phyloP scores from a whole-genome alignment of 2,888 invertebrate genomes.

The Hipparchia sbordonii region DNA sequence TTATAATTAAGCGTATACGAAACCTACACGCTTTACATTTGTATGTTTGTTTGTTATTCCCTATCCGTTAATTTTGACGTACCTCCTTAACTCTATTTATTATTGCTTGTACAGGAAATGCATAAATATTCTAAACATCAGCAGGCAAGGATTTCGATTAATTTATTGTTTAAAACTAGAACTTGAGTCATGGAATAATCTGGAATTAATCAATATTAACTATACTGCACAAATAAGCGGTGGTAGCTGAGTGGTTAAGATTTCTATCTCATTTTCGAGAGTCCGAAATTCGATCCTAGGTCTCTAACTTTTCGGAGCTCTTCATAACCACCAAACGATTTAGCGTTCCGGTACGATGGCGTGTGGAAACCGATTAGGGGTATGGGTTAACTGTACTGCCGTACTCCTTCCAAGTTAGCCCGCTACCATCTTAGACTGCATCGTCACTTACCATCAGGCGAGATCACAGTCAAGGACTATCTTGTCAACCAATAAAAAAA shows the following conservation, averaged over 20 bases:
- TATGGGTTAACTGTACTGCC: too few species aligned
- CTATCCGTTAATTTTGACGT: constrained; percentile 38
- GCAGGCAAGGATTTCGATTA: neutral
- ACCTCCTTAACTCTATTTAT: constrained; percentile 27
- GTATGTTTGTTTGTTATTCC: constrained; percentile 37
- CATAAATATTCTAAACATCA: constrained; percentile 1
- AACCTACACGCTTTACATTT: constrained; percentile 35
- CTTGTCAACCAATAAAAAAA: too few species aligned
- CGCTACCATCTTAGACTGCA: too few species aligned
- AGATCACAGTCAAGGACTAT: too few species aligned
- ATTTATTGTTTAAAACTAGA: neutral
- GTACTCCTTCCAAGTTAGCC: too few species aligned
- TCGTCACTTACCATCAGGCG: too few species aligned
- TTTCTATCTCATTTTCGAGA: too few species aligned
- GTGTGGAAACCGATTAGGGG: too few species aligned
- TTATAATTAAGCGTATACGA: constrained; percentile 38
- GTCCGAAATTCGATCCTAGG: neutral
- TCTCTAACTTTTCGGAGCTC: neutral
- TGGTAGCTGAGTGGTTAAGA: too few species aligned
- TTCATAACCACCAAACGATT: too few species aligned
- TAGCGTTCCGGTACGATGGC: too few species aligned
- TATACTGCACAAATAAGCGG: neutral
- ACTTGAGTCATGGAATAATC: neutral
- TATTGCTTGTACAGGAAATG: constrained; percentile 16
- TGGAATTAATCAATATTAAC: neutral